These are phyloP conservation scores for Alexandromys fortis DNA, from an alignment of 2,113 vertebrate species.

Conservation along the genomic window DNA sequence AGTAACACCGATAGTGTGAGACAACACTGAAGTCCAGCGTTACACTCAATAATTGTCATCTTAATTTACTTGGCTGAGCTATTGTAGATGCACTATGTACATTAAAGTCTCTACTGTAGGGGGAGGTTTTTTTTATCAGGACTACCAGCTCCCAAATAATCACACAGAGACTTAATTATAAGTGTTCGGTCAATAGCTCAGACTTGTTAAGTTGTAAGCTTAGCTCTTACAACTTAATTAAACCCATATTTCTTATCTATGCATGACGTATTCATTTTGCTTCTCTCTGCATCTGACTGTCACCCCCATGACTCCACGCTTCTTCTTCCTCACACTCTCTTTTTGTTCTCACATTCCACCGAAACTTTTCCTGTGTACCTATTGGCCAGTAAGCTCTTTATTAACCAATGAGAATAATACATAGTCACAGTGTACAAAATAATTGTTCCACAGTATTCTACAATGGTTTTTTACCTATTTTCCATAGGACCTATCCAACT, in stretches of 20 bases:
- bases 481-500: background rate
- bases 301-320: background rate
- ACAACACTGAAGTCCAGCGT: background rate
- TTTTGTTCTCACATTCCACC: background rate
- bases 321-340: background rate
- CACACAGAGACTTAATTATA: background rate
- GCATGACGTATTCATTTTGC: background rate
- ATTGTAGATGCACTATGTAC: background rate
- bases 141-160: background rate
- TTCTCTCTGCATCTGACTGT: background rate
- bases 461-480: background rate
- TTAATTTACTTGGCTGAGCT: background rate
- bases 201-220: background rate
- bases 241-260: background rate
- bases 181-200: fast-evolving
- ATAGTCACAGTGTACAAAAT: background rate
- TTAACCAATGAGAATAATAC: background rate
- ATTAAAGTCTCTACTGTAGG: background rate
- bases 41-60: background rate
- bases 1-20: background rate
- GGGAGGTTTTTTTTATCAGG: background rate
- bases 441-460: background rate
- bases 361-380: background rate
- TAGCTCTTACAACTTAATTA: background rate
- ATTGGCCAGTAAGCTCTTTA: background rate